phyloP scores from a whole-genome alignment of 2,113 vertebrate genomes.

The Lagopus leucura region DNA sequence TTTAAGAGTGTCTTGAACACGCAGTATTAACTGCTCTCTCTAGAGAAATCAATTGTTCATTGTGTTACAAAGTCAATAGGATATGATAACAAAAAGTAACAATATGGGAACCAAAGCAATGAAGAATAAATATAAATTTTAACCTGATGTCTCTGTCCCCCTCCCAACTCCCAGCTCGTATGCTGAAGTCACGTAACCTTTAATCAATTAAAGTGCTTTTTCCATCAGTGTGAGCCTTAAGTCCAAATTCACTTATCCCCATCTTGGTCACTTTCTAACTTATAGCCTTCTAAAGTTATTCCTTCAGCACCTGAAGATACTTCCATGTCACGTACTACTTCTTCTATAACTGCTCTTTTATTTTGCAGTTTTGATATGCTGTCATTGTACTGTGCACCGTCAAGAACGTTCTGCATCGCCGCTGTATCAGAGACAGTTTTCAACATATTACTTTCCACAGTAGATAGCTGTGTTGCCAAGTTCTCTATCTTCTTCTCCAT shows the following conservation, averaged over 20 bases:
- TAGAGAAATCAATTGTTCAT: background rate
- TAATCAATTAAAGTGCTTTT: background rate
- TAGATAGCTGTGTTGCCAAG: conserved; percentile 82
- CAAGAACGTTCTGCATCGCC: conserved; percentile 80
- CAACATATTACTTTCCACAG: conserved; percentile 86
- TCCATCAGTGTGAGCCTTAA: background rate
- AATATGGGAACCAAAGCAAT: background rate
- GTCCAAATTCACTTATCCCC: conserved; percentile 20
- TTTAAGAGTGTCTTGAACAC: background rate
- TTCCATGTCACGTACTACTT: conserved; percentile 70
- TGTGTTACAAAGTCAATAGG: background rate
- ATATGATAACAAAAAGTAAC: background rate
- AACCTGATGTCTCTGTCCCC: background rate
- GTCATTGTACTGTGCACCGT: conserved; percentile 80
- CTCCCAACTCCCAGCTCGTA: background rate
- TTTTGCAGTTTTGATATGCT: conserved; percentile 79
- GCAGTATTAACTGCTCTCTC: background rate
- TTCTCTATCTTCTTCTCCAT: conserved; percentile 85
- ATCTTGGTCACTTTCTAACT: conserved; percentile 53
- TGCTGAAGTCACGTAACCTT: background rate
- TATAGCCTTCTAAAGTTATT: conserved; percentile 21
- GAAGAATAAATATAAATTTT: background rate
- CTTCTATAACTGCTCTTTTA: conserved; percentile 74
- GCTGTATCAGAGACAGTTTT: conserved; percentile 82
- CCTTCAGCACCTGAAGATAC: conserved; percentile 63